These are phyloP conservation scores for Liposcelis brunnea DNA, from an alignment of 2,888 invertebrate genomes.

Conservation along the genomic window DNA sequence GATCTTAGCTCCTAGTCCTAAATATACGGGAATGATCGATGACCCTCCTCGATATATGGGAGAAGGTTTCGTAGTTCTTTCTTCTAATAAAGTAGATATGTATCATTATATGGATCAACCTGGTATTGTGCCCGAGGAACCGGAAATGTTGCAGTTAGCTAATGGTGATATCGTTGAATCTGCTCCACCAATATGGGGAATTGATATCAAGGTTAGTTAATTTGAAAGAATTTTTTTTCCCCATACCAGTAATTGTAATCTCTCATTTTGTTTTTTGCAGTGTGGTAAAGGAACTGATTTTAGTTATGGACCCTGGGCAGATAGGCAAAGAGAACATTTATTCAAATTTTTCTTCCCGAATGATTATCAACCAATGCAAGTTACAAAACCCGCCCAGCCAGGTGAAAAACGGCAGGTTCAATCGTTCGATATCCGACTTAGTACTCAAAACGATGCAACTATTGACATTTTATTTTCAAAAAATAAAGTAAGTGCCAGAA, in stretches of 20 bases:
- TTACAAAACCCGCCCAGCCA: constrained; percentile 65
- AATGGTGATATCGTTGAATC: constrained; percentile 89
- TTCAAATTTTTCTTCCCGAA: constrained; percentile 93
- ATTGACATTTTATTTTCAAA: constrained; percentile 94
- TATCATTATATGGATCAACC: constrained; percentile 97
- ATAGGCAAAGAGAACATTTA: constrained; percentile 84
- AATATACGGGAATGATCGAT: constrained; percentile 82
- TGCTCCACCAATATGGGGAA: constrained; percentile 87
- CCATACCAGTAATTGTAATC: not conserved
- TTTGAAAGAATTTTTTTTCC: not conserved
- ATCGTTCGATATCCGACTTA: constrained; percentile 81
- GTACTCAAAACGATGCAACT: constrained; percentile 80
- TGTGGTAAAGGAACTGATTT: constrained; percentile 91
- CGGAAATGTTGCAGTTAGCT: constrained; percentile 71
- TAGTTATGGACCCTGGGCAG: constrained; percentile 98
- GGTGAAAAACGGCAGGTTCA: constrained; percentile 79
- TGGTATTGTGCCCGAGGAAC: constrained; percentile 76
- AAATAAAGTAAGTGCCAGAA: constrained; percentile 34
- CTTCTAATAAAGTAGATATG: constrained; percentile 83
- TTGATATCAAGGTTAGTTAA: constrained; percentile 63
- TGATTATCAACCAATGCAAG: constrained; percentile 53
- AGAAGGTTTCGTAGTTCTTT: constrained; percentile 92
- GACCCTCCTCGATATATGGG: constrained; percentile 97
- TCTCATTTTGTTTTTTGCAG: constrained; percentile 18
- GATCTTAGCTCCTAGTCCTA: constrained; percentile 88